Base-by-base conservation (phyloP, 2,888 invertebrate genomes). In the Drosophila helvetica region DNA sequence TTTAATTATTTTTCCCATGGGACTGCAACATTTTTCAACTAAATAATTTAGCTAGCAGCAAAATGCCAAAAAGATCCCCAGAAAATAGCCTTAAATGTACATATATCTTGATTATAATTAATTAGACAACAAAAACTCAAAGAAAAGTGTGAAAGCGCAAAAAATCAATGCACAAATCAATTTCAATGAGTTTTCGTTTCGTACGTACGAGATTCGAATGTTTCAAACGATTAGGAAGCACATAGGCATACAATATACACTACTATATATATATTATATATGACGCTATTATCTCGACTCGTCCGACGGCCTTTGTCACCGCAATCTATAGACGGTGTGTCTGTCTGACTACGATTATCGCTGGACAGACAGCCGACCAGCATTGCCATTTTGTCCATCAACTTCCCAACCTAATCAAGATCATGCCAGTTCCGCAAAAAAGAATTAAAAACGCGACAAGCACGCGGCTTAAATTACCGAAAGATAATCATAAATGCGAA, bases 401-500 rank as follows among this genome's bases (percentile, higher is more conserved):
- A 47, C 46, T 22, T 56, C 27, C 3, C 18, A 38, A 38, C 52
- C 51, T 56, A 56, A 72, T 70, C 72, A 72, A 25, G 22, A 47
- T 19, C 25, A 18, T 15, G 9, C 25, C 18, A 27, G 47, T 70
- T 70, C 63, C 62, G 70, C 51, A 52, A 48, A 52, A 63, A 12
- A 9, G 33, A 54, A 25, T 46, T 19, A 53, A 66, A 58, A 50
- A 48, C 19, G 42, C 59, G 30, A 46, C 7, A 15, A 56, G 17
- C 70, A 65, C 60, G 53, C 50, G 50, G 51, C 65, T 43, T 17
- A 61, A 56, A 59, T 48, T 33, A 17, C 25, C 43, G 50, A 18
- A 30, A 56, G 17, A 79, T 69, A 69, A 56, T 72, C 62, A 63
- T 67, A 64, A 9, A 43, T 18, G 22, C n/a, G 3, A 43, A 7